A percentile compares a stretch with the other conserved stretches of the same genome.
phyloP scores from a whole-genome alignment of 2,113 vertebrate species.

The Neogale vison region DNA sequence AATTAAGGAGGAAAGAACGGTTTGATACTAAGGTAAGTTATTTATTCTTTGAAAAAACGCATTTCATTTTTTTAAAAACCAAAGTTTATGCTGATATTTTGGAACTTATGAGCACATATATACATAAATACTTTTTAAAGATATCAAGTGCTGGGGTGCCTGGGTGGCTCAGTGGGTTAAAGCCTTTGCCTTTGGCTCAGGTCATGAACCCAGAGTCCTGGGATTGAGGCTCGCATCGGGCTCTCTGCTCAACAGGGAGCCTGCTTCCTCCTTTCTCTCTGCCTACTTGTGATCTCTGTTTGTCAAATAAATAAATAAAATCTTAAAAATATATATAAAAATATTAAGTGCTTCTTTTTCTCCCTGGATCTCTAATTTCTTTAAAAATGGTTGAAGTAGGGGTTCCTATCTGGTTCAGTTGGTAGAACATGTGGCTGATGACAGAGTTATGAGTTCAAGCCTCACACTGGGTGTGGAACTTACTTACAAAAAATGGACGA shows the following conservation, averaged over 20 bases:
- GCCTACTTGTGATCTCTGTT: no score
- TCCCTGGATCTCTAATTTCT: neutral
- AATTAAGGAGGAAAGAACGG: neutral
- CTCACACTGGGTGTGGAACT: neutral
- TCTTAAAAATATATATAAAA: neutral
- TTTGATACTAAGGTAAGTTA: neutral
- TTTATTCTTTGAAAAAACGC: neutral
- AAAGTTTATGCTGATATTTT: constrained; percentile 9
- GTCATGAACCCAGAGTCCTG: no score
- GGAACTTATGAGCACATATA: neutral
- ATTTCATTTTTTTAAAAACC: neutral
- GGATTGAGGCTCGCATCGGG: no score
- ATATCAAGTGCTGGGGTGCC: neutral
- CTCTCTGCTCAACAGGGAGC: no score
- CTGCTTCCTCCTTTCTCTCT: no score
- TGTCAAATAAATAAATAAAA: no score
- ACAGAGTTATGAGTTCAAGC: neutral
- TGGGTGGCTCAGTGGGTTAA: no score
- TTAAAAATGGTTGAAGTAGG: neutral
- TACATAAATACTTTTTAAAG: neutral
- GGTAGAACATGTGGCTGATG: neutral
- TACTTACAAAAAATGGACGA: neutral
- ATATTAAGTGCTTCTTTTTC: neutral
- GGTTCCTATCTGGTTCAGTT: neutral
- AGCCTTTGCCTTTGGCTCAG: no score